phyloP scores from a whole-genome alignment of 37 sponge, comb jelly and placozoan species.

The Petrosia ficiformis region DNA sequence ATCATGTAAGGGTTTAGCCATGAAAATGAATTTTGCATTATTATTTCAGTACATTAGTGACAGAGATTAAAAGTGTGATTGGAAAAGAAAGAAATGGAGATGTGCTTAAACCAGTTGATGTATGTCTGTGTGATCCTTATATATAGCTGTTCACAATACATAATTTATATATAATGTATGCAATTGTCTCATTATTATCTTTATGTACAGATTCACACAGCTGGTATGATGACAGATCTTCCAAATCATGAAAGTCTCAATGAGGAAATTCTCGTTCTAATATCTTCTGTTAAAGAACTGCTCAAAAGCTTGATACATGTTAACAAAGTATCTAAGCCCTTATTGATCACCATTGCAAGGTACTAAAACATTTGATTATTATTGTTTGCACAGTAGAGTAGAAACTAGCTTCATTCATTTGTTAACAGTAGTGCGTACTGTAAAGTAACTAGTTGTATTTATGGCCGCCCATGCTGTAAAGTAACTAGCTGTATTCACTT shows the following conservation, averaged over 20 bases:
- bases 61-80: background rate
- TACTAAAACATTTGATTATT: too few relatives aligned
- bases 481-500: too few relatives aligned
- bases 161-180: too few relatives aligned
- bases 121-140: too few relatives aligned
- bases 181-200: background rate
- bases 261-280: constrained; percentile 29
- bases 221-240: constrained; percentile 77
- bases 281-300: constrained; percentile 3
- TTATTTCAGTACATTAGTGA: background rate
- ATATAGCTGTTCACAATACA: too few relatives aligned
- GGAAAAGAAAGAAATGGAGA: background rate
- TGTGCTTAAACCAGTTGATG: constrained; percentile 2
- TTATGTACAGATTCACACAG: constrained; percentile 45
- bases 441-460: too few relatives aligned
- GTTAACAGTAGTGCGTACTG: too few relatives aligned
- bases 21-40: background rate
- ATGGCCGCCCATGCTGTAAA: too few relatives aligned
- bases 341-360: constrained; percentile 72
- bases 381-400: background rate
- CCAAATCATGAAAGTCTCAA: constrained; percentile 61
- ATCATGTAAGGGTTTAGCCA: too few relatives aligned
- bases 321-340: constrained; percentile 6
- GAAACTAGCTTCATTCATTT: background rate
- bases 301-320: background rate